Evolutionary conservation across 2,113 vertebrate species (phyloP), one percentile per base, ranked within the genome.

Genomic region (Nymphicus hollandicus): DNA sequence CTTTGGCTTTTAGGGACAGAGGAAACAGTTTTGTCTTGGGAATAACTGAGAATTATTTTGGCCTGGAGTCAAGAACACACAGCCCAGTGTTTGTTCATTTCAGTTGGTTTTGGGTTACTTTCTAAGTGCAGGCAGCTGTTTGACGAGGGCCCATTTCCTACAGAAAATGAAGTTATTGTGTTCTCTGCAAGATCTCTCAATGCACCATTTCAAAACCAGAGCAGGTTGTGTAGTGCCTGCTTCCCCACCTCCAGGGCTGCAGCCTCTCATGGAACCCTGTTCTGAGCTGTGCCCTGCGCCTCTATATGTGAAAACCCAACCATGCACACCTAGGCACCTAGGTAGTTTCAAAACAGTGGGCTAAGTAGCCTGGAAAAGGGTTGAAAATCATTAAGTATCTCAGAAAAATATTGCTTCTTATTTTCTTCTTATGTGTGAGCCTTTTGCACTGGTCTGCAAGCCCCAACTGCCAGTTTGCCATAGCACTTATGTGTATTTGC

Each of bases 1-100:
- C 83, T 94, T 74, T 86, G 93, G 91, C 94, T 96, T 96, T 96
- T 96, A 95, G 92, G 95, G 94, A 95, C 91, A 93, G 85, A 86
- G 86, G 58, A 96, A 96, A 96, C 39, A 83, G 82, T 86, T 96
- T 88, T 83, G 69, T 93, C 82, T 96, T 89, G 96, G 96, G 96
- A 96, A 91, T 95, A 92, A 81, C 80, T 15, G 37, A 85, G 89
- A 91, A 96, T 95, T 94, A 84, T 91, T 95, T 94, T 95, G 96
- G 95, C 93, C 66, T 80, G 72, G 72, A 96, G 87, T 86, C 94
- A 96, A 79, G 69, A 96, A 60, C 89, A 87, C 50, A 43, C 72
- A 96, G 76, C 46, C 64, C 83, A 31, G 41, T 87, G 95, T 97
- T 68, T 89, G 88, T 69, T 85, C 63, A 69, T 86, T 93, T 73